phyloP scores from a whole-genome alignment of 2,888 invertebrate species.

The Oeneis ivallda region DNA sequence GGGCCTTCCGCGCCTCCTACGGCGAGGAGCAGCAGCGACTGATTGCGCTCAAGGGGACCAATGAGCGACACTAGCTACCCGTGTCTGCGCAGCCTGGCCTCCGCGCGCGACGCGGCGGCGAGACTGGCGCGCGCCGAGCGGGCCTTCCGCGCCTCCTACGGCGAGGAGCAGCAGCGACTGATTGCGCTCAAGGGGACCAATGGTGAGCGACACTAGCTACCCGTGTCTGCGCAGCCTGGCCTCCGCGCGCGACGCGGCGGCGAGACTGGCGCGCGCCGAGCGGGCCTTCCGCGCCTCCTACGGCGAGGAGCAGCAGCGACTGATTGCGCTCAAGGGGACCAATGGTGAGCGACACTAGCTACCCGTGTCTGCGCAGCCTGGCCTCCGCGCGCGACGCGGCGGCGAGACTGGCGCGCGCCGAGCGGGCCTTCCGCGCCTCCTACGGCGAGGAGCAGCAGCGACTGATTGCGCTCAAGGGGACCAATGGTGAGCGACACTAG shows the following conservation, averaged over 20 bases:
- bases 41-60: too few relatives aligned
- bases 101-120: slow-evolving; percentile 83
- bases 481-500: slow-evolving; percentile 51
- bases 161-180: slow-evolving; percentile 61
- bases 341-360: slow-evolving; percentile 70
- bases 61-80: slow-evolving; percentile 80
- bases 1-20: too few relatives aligned
- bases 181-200: slow-evolving; percentile 64
- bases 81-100: slow-evolving; percentile 85
- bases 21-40: too few relatives aligned
- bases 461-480: slow-evolving; percentile 64
- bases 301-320: too few relatives aligned
- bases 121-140: slow-evolving; percentile 86
- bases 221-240: too few relatives aligned
- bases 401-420: slow-evolving; percentile 84
- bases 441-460: slow-evolving; percentile 72
- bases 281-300: too few relatives aligned
- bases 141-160: slow-evolving; percentile 83
- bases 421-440: slow-evolving; percentile 83
- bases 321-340: too few relatives aligned
- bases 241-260: too few relatives aligned
- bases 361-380: slow-evolving; percentile 87
- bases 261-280: too few relatives aligned
- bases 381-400: slow-evolving; percentile 84
- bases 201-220: slow-evolving; percentile 46